A percentile compares a stretch with the other conserved stretches of the same genome.
Conservation (phyloP, 2,797 vertebrate genomes). For the Antrozous pallidus region DNA sequence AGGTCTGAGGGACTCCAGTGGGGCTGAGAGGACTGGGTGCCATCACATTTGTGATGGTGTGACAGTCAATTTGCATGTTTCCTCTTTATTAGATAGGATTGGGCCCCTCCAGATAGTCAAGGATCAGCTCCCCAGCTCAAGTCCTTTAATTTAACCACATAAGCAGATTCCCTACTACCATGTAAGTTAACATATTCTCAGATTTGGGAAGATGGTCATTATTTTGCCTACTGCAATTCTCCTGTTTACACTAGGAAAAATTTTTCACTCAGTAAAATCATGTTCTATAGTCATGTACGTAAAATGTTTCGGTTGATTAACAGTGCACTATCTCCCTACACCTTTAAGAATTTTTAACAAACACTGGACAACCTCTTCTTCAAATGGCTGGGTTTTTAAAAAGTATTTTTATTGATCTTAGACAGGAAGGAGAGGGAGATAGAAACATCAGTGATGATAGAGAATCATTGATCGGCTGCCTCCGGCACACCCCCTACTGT, state of each 20-base stretch:
- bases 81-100: not conserved
- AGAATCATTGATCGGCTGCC: too few relatives aligned
- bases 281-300: not conserved
- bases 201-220: not conserved
- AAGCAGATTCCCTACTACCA: not conserved
- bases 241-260: not conserved
- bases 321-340: not conserved
- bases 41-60: too few relatives aligned
- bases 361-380: not conserved
- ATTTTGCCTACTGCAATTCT: not conserved
- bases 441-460: too few relatives aligned
- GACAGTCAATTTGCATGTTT: too few relatives aligned
- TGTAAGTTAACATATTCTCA: not conserved
- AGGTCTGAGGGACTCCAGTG: too few relatives aligned
- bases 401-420: too few relatives aligned
- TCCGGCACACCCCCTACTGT: too few relatives aligned
- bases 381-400: not conserved
- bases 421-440: too few relatives aligned
- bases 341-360: not conserved
- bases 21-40: too few relatives aligned
- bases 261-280: not conserved
- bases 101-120: not conserved
- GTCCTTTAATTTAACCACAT: not conserved
- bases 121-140: not conserved
- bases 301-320: not conserved